Percentiles rank a stretch among this genome's conserved stretches.
Conservation (phyloP, 2,888 invertebrate genomes). For the Lepeophtheirus nordmannii region DNA sequence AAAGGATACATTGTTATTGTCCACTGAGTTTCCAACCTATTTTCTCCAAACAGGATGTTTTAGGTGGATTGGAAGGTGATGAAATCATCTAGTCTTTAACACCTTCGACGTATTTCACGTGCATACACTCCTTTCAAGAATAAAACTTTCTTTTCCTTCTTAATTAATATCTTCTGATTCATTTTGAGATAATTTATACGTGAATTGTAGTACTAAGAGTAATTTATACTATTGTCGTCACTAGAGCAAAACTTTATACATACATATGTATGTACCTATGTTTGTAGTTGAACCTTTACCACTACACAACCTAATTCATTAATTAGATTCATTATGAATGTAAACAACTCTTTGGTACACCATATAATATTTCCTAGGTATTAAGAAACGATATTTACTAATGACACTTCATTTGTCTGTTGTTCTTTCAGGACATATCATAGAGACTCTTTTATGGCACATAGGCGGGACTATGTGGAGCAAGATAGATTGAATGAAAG, state of each 20-base stretch:
- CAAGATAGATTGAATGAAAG: background rate
- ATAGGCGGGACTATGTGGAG: conserved; percentile 40
- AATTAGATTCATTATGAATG: too few relatives aligned
- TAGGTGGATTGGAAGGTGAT: conserved; percentile 7
- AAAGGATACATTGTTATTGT: background rate
- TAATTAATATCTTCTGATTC: background rate
- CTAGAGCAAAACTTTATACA: too few relatives aligned
- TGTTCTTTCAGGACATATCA: conserved; percentile 50
- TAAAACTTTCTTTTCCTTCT: background rate
- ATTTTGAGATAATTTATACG: background rate
- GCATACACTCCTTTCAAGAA: too few relatives aligned
- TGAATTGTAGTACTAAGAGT: background rate
- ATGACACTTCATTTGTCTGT: background rate
- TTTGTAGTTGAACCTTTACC: too few relatives aligned
- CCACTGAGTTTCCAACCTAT: background rate
- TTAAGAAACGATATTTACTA: conserved; percentile 6
- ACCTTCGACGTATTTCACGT: background rate
- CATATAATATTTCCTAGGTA: background rate
- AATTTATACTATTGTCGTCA: too few relatives aligned
- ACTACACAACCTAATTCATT: too few relatives aligned
- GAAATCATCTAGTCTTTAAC: background rate
- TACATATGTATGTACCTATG: too few relatives aligned
- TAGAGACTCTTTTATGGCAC: conserved; percentile 58
- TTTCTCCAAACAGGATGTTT: background rate
- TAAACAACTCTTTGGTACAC: too few relatives aligned